These are phyloP conservation scores for Aporrectodea caliginosa DNA, from an alignment of 1,140 invertebrate species.

Conservation along the genomic window DNA sequence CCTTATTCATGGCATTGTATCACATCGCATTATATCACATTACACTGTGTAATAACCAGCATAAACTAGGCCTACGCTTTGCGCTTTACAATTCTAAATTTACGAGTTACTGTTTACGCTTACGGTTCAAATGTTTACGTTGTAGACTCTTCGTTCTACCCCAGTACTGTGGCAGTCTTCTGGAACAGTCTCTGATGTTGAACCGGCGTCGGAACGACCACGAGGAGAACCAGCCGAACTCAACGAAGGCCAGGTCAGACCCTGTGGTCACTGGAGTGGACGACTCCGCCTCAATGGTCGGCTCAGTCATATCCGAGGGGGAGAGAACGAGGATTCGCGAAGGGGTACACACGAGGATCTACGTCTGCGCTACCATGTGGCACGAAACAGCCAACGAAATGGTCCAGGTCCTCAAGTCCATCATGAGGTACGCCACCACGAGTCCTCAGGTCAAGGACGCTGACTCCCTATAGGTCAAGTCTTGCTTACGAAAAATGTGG, in stretches of 20 bases:
- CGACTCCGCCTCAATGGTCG: not conserved
- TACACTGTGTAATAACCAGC: no score
- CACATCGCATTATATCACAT: no score
- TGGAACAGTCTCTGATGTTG: slow-evolving; percentile 93
- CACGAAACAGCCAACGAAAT: slow-evolving; percentile 54
- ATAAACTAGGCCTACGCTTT: no score
- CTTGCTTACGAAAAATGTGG: no score
- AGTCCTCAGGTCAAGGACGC: not conserved
- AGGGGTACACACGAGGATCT: slow-evolving; percentile 46
- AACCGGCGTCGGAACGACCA: slow-evolving; percentile 90
- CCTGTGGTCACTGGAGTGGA: not conserved
- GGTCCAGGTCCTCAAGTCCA: slow-evolving; percentile 50
- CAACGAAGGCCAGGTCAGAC: not conserved
- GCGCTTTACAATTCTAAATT: no score
- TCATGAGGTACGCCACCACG: slow-evolving; percentile 49
- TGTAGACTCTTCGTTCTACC: slow-evolving; percentile 85
- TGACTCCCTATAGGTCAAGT: no score
- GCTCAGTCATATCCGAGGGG: slow-evolving; percentile 25
- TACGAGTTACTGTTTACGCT: no score
- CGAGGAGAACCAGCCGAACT: slow-evolving; percentile 66
- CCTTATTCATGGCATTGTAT: no score
- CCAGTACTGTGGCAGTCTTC: slow-evolving; percentile 86
- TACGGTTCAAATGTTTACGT: no score
- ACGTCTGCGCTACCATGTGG: slow-evolving; percentile 55
- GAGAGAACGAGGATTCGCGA: slow-evolving; percentile 20